A percentile compares a stretch with the other conserved stretches of the same genome.
phyloP scores from a whole-genome alignment of 1,140 invertebrate genomes.

The Melanaphis sacchari region DNA sequence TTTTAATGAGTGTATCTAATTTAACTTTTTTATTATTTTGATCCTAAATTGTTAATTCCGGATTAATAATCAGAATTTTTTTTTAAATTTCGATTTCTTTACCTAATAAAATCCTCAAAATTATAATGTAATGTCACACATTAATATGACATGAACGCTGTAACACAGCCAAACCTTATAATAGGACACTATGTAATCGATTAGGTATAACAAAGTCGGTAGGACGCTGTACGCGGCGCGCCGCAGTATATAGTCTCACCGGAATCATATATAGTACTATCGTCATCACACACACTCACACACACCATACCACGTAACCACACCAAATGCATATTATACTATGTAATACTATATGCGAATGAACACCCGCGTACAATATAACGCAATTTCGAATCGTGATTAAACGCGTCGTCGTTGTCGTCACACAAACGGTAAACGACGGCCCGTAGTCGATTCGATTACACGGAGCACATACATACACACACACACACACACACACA shows the following conservation, averaged over 20 bases:
- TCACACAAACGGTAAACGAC: not conserved
- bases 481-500: not conserved
- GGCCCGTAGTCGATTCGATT: constrained; percentile 30
- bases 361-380: not conserved
- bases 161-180: not conserved
- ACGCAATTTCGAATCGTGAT: not conserved
- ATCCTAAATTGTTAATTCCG: not conserved
- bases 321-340: not conserved
- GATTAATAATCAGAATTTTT: not conserved
- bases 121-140: not conserved
- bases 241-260: constrained; percentile 26
- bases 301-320: not conserved
- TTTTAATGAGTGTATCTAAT: not conserved
- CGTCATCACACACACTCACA: not conserved
- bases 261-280: constrained; percentile 3
- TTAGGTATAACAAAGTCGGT: not conserved
- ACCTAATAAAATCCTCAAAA: not conserved
- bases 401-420: not conserved
- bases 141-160: not conserved
- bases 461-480: constrained; percentile 5
- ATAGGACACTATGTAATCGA: not conserved
- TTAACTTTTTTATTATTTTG: not conserved
- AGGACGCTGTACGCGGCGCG: too few species aligned
- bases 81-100: not conserved
- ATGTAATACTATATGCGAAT: not conserved